Conservation (phyloP, 2,888 invertebrate genomes). For the Alloscopus bannaensis region DNA sequence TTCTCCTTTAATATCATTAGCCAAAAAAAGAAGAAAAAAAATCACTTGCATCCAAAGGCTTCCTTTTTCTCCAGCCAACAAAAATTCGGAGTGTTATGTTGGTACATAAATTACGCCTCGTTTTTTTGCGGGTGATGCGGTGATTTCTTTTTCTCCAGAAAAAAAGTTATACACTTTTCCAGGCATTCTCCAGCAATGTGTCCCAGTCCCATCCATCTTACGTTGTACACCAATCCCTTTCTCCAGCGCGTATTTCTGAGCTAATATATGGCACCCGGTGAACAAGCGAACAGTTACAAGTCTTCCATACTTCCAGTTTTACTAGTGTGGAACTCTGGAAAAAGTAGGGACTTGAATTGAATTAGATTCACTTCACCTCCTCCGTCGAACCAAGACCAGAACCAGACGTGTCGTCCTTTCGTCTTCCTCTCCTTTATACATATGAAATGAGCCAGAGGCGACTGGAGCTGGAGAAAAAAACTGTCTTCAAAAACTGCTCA, state of each 20-base stretch:
- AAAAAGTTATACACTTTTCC: slow-evolving; percentile 13
- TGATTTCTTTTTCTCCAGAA: slow-evolving; percentile 15
- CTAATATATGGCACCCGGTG: neutral
- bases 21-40: slow-evolving; percentile 1
- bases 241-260: too few relatives aligned
- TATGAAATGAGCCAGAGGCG: slow-evolving; percentile 48
- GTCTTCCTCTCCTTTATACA: slow-evolving; percentile 25
- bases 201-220: too few relatives aligned
- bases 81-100: neutral
- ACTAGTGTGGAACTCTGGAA: neutral
- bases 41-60: slow-evolving; percentile 11
- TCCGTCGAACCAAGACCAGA: slow-evolving; percentile 13
- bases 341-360: slow-evolving; percentile 39
- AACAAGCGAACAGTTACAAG: slow-evolving; percentile 32
- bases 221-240: too few relatives aligned
- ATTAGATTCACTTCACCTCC: slow-evolving; percentile 53
- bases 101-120: slow-evolving; percentile 17
- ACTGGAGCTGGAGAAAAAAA: too few relatives aligned
- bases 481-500: neutral
- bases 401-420: neutral
- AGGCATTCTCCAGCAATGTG: too few relatives aligned
- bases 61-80: slow-evolving; percentile 1
- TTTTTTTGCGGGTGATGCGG: slow-evolving; percentile 23
- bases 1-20: slow-evolving; percentile 53
- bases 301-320: slow-evolving; percentile 13